A percentile compares a stretch with the other conserved stretches of the same genome.
phyloP scores from a whole-genome alignment of 2,113 vertebrate species.

The Bubo bubo region DNA sequence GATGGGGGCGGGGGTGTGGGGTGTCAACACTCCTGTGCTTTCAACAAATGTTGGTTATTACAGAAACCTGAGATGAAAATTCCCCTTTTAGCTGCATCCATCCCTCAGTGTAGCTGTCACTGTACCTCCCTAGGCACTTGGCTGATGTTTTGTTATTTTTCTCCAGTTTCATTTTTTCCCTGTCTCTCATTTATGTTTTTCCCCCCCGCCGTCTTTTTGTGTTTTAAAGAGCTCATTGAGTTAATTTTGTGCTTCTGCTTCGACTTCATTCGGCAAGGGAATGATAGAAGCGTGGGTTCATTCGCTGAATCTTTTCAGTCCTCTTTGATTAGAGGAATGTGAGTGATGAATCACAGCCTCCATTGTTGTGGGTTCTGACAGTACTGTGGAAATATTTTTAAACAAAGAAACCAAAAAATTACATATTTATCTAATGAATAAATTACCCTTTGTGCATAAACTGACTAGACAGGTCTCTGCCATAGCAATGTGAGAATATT shows the following conservation, averaged over 20 bases:
- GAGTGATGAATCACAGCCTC: slow-evolving; percentile 36
- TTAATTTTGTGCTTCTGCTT: background rate
- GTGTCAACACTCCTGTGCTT: background rate
- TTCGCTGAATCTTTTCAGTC: background rate
- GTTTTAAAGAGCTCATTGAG: background rate
- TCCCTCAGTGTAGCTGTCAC: background rate
- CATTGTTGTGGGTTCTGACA: background rate
- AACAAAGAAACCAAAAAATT: slow-evolving; percentile 27
- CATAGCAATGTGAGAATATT: background rate
- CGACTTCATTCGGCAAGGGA: background rate
- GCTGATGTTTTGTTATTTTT: background rate
- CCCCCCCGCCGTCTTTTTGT: background rate
- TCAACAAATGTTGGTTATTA: background rate
- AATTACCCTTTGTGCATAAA: slow-evolving; percentile 17
- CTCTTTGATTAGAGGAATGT: background rate
- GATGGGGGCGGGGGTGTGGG: no score
- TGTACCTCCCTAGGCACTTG: background rate
- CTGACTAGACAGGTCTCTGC: background rate
- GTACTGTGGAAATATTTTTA: background rate
- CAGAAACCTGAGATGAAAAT: background rate
- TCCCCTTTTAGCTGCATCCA: background rate
- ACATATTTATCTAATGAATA: slow-evolving; percentile 11
- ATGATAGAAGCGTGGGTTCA: background rate
- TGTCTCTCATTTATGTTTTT: background rate
- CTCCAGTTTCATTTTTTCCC: background rate